These are phyloP conservation scores for Hephaestus fuliginosus DNA, from an alignment of 2,797 vertebrate species.

Conservation along the genomic window DNA sequence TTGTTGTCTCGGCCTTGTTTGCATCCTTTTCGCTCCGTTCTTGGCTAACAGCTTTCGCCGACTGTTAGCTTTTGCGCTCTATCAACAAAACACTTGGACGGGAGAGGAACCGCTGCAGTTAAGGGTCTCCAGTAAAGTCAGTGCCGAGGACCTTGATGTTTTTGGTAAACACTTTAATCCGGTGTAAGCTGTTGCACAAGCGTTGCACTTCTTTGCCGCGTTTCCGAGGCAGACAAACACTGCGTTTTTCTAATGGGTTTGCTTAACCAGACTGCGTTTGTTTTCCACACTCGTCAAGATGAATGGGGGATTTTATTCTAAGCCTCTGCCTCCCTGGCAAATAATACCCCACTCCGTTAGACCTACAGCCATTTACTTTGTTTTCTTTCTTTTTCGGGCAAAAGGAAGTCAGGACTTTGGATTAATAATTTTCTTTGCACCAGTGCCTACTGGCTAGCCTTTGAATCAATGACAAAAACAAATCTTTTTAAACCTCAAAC, in stretches of 20 bases:
- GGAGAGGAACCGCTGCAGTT: conserved; percentile 42
- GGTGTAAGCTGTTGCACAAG: conserved; percentile 77
- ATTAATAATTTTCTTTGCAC: conserved; percentile 32
- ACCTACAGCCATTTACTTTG: conserved; percentile 40
- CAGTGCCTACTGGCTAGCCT: conserved; percentile 27
- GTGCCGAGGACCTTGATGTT: conserved; percentile 78
- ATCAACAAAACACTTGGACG: conserved; percentile 69
- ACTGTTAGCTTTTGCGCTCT: conserved; percentile 70
- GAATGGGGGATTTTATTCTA: conserved; percentile 66
- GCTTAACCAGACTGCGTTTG: conserved; percentile 77
- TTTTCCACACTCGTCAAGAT: conserved; percentile 71
- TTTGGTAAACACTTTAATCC: conserved; percentile 86
- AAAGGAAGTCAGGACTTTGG: conserved; percentile 40
- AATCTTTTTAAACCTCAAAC: conserved; percentile 27
- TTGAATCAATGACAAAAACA: conserved; percentile 29
- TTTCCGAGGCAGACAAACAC: conserved; percentile 77
- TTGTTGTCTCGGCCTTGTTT: conserved; percentile 66
- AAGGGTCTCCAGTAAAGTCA: conserved; percentile 66
- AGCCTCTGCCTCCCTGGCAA: conserved; percentile 66
- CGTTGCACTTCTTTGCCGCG: conserved; percentile 61
- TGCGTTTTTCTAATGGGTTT: conserved; percentile 75
- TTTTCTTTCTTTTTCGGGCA: conserved; percentile 37
- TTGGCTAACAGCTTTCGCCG: conserved; percentile 58
- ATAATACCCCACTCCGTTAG: conserved; percentile 62
- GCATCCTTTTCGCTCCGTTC: conserved; percentile 52